phyloP scores from a whole-genome alignment of 2,113 vertebrate genomes.

The Oreochromis aureus region DNA sequence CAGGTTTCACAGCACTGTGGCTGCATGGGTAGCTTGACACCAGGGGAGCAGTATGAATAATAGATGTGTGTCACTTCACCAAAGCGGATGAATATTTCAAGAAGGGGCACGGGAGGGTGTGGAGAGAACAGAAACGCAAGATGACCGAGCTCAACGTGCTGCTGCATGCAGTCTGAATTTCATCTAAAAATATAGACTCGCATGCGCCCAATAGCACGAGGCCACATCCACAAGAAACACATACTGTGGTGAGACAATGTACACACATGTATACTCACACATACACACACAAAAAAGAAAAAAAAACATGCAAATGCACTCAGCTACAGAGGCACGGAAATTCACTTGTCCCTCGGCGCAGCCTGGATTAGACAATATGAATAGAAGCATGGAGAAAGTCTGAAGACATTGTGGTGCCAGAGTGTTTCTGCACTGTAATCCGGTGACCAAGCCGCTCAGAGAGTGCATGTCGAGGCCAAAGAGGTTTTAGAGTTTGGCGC shows the following conservation, averaged over 20 bases:
- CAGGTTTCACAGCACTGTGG: constrained; percentile 11
- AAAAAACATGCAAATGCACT: not conserved
- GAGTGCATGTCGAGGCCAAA: constrained; percentile 1
- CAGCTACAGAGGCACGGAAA: not conserved
- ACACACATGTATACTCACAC: not conserved
- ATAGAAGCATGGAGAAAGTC: not conserved
- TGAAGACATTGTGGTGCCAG: not conserved
- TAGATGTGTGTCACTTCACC: constrained; percentile 58
- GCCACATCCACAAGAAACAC: not conserved
- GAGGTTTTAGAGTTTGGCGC: not conserved
- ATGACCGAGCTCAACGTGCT: not conserved
- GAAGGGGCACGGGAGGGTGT: not conserved
- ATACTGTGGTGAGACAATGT: not conserved
- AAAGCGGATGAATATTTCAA: constrained; percentile 47
- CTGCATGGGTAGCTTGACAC: constrained; percentile 18
- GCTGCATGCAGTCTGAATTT: not conserved
- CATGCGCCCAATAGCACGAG: not conserved
- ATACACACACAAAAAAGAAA: not conserved
- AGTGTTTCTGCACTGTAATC: constrained; percentile 4
- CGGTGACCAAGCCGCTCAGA: not conserved
- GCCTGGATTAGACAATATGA: not conserved
- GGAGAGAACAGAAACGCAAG: not conserved
- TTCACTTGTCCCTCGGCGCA: not conserved
- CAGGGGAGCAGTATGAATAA: constrained; percentile 44
- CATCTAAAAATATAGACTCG: constrained; percentile 5